Percentiles rank a stretch among this genome's conserved stretches.
These are phyloP conservation scores for Temnothorax curvispinosus DNA, from an alignment of 1,140 invertebrate genomes.

Conservation along the genomic window DNA sequence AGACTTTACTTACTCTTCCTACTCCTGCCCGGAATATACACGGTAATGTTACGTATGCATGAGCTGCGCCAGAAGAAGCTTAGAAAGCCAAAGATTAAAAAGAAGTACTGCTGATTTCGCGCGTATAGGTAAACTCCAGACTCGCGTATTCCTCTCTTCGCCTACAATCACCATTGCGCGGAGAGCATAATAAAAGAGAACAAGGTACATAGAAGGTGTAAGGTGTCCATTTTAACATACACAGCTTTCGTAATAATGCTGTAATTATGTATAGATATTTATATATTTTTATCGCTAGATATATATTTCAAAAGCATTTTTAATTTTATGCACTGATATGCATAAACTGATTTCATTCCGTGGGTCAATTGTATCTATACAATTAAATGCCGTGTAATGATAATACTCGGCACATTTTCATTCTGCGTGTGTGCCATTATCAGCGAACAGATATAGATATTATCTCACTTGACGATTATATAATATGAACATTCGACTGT, in stretches of 20 bases:
- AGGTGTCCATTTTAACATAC: neutral
- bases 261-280: constrained; percentile 12
- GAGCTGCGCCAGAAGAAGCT: constrained; percentile 88
- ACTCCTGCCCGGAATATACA: constrained; percentile 90
- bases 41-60: constrained; percentile 93
- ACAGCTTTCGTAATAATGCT: neutral
- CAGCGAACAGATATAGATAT: neutral
- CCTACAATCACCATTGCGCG: neutral
- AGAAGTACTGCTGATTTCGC: constrained; percentile 52
- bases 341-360: neutral
- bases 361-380: neutral
- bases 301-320: neutral
- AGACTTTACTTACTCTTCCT: constrained; percentile 92
- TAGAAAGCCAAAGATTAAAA: constrained; percentile 39
- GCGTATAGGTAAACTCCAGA: neutral
- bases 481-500: neutral
- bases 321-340: neutral
- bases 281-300: constrained; percentile 22
- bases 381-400: neutral
- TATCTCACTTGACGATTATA: neutral
- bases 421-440: neutral
- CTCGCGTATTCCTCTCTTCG: neutral
- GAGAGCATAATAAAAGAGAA: neutral
- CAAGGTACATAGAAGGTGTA: neutral
- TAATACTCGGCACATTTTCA: neutral